Base-by-base conservation (phyloP, 2,888 invertebrate species). In the Sinopyrophorus schimmeli region DNA sequence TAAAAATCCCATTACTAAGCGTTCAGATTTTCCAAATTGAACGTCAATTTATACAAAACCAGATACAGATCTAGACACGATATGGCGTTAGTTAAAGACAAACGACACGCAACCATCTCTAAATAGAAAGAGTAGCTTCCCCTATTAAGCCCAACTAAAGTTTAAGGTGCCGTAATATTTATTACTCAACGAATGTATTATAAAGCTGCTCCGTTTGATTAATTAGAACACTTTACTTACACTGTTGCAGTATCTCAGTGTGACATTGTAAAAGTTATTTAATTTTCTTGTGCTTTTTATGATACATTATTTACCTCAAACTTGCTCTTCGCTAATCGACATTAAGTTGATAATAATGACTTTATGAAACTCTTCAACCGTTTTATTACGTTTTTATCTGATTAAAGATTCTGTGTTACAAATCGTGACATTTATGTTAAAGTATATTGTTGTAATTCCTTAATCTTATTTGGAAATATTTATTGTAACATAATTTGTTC, bases 1-100 rank as follows among this genome's bases (percentile, higher is more conserved):
- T 43, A 43, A 43, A 43, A 43, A 37, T 35, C 43, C 43, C 43
- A 43, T 43, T 43, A 43, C 28, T 17, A 27, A 27, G 34, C 35
- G 27, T 30, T 43, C 35, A 18, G 35, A 43, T 17, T 30, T 37
- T 21, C 35, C 43, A 43, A 43, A 43, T 35, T 43, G 43, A 27
- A 28, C 43, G 35, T 35, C 43, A 43, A 43, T 43, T 43, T 43
- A 43, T 43, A 21, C 28, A 20, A 27, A 43, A 21, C 18, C 27
- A 35, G 43, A 43, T 43, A 35, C 35, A 35, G 43, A 43, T 43
- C 43, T 43, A 18, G 24, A 21, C 43, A 43, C 35, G 41, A 11
- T 24, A 41, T 17, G 23, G 31, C 14, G 18, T 12, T 31, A 9
- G 5, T 31, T 40, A 30, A 30, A 9, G 15, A 15, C 14, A 9